phyloP scores from a whole-genome alignment of 2,797 vertebrate species.

The Glossophaga mutica region DNA sequence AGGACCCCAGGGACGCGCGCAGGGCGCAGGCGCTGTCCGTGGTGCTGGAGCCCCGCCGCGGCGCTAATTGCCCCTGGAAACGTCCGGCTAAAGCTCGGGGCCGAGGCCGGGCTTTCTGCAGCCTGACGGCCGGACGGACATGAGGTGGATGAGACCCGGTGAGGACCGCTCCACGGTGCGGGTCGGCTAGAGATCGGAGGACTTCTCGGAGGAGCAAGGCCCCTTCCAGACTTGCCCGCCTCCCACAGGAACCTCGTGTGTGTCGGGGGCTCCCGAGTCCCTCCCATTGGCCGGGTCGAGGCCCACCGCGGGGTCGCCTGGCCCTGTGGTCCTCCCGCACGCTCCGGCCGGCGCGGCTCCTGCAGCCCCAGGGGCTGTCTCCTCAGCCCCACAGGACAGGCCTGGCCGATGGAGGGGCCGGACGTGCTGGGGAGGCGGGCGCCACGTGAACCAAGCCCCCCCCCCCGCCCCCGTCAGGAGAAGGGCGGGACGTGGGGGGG shows the following conservation, averaged over 20 bases:
- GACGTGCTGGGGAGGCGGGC: background rate
- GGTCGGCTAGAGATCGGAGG: background rate
- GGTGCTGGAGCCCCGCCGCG: background rate
- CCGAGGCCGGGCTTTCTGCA: background rate
- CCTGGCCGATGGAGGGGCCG: background rate
- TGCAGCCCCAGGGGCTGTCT: background rate
- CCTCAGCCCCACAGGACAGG: background rate
- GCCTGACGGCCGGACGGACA: background rate
- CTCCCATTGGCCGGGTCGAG: background rate
- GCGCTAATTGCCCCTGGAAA: background rate
- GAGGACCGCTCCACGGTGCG: background rate
- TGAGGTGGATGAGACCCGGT: rapidly evolving
- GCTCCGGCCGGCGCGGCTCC: background rate
- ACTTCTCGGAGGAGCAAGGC: background rate
- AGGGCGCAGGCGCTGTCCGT: background rate
- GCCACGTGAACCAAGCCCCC: background rate
- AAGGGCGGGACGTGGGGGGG: rapidly evolving
- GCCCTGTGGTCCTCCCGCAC: background rate
- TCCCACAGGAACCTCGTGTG: rapidly evolving
- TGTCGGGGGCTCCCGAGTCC: too few relatives aligned
- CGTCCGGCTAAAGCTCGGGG: rapidly evolving
- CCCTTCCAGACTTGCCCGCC: background rate
- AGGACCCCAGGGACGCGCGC: background rate
- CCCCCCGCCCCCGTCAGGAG: background rate
- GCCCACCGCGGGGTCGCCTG: background rate